Percentiles rank a stretch among this genome's conserved stretches.
These are phyloP conservation scores for Neopelma chrysocephalum DNA, from an alignment of 2,797 vertebrate species.

Conservation along the genomic window DNA sequence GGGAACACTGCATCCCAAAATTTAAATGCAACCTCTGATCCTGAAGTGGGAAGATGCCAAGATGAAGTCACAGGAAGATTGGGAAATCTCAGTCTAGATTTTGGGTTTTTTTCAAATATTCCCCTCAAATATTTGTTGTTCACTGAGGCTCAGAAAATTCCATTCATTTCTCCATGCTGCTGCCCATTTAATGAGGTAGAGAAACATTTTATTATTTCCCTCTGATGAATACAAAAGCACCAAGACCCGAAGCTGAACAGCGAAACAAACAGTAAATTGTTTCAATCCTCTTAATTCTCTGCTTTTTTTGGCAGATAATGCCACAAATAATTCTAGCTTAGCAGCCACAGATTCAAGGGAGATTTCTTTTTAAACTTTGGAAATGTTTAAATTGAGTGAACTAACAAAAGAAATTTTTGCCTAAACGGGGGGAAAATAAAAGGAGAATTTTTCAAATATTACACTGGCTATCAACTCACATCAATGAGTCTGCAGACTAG, in stretches of 20 bases:
- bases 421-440: background rate
- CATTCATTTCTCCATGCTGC: background rate
- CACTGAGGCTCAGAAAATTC: slow-evolving; percentile 18
- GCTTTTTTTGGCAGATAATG: background rate
- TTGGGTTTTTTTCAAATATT: background rate
- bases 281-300: slow-evolving; percentile 20
- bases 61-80: background rate
- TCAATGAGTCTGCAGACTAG: background rate
- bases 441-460: background rate
- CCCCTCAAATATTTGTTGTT: background rate
- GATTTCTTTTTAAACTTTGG: background rate
- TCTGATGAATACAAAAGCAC: slow-evolving; percentile 18
- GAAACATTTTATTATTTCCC: slow-evolving; percentile 27
- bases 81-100: background rate
- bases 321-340: background rate
- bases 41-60: background rate
- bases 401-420: background rate
- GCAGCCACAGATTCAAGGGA: background rate
- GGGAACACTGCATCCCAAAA: background rate
- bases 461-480: background rate
- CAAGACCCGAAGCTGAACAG: background rate
- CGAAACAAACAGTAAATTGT: slow-evolving; percentile 29
- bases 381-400: background rate
- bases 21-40: background rate
- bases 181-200: slow-evolving; percentile 37